Conservation (phyloP, 2,797 vertebrate species). For the Sebastes oblongus region DNA sequence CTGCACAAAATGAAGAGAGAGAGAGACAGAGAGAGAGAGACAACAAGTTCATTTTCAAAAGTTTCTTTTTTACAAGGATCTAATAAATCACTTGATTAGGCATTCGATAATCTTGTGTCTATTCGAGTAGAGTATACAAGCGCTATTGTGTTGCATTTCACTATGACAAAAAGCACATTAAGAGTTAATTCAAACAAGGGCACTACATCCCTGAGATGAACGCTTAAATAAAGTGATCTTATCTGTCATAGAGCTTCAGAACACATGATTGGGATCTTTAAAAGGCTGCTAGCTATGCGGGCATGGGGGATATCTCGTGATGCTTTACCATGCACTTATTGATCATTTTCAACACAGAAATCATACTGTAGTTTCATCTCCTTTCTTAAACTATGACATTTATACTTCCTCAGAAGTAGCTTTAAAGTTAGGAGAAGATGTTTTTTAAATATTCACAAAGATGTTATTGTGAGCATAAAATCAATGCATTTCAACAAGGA, state of each 20-base stretch:
- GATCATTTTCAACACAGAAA: constrained; percentile 34
- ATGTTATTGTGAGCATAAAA: neutral
- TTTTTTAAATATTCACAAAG: neutral
- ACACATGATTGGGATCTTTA: constrained; percentile 54
- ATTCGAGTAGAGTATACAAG: constrained; percentile 14
- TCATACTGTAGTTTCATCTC: neutral
- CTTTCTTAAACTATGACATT: neutral
- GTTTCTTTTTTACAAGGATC: neutral
- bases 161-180: neutral
- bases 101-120: neutral
- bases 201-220: constrained; percentile 38
- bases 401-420: neutral
- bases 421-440: neutral
- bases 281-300: constrained; percentile 43
- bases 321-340: constrained; percentile 47
- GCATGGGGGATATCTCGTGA: constrained; percentile 26
- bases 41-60: neutral
- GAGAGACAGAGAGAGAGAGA: neutral
- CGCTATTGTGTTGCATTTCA: constrained; percentile 7
- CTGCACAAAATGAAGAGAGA: constrained; percentile 11
- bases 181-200: constrained; percentile 48
- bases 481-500: neutral
- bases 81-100: neutral
- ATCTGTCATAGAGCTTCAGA: constrained; percentile 48
- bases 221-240: constrained; percentile 51